Base-by-base conservation (phyloP, 2,797 vertebrate genomes). In the Falco novaeseelandiae region DNA sequence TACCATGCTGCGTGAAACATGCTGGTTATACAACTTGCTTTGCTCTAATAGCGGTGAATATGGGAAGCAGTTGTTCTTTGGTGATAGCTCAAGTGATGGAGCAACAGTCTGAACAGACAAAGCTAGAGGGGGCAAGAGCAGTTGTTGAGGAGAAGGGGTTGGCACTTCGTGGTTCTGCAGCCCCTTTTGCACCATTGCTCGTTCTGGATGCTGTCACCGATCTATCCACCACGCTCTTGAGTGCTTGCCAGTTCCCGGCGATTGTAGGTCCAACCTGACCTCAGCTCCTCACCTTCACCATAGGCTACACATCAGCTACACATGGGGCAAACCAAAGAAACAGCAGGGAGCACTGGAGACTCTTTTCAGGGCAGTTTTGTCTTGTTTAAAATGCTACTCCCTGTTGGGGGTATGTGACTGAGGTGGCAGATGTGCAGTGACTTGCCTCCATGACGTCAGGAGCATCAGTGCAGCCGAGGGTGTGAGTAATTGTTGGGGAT, bases 51-150 rank as follows among this genome's bases (percentile, higher is more conserved):
- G 13, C 12, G 34, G 12, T 49, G 63, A 73, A 11, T 19, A 2
- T 1, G 10, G 29, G 30, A 40, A 80, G 38, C 0, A 0, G 42
- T 36, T 9, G 0, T 63, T 85, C 55, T 66, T 16, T 46, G 1
- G 26, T n/a, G 13, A 54, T 29, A 48, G 27, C 17, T 48, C 10
- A 27, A 72, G 21, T 18, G 85, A 36, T 36, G 48, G 62, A 85
- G 26, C 79, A 48, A 10, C 1, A 7, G 6, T 70, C 55, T 80
- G 55, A 32, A 57, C 16, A 62, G 14, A 32, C 3, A 55, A 55
- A 80, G 51, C 51, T 7, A 42, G 51, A 73, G 20, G 25, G 25
- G 40, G 20, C 80, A 69, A 66, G 20, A 87, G 26, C 55, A 30
- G 42, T 54, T 89, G 52, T 73, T 46, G 25, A 54, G 38, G 21